These are phyloP conservation scores for Junonia oenone DNA, from an alignment of 2,888 invertebrate genomes.

Conservation along the genomic window DNA sequence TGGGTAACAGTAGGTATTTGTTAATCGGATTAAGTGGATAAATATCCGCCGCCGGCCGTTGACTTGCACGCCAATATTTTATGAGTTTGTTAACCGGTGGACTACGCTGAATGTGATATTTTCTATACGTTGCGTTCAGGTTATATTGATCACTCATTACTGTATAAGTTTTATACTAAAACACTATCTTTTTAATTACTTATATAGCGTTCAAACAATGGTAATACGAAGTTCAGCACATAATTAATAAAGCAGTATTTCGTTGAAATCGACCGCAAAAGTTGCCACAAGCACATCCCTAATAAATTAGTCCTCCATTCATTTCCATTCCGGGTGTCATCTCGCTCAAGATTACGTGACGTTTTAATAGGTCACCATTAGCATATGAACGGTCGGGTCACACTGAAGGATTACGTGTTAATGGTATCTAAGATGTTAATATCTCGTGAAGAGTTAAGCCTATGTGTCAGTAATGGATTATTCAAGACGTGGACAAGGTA, in stretches of 20 bases:
- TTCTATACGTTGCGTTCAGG: not conserved
- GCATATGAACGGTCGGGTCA: constrained; percentile 63
- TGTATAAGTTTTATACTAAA: not conserved
- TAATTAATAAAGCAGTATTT: constrained; percentile 2
- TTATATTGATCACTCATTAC: not conserved
- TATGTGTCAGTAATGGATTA: constrained; percentile 60
- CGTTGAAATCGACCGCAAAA: constrained; percentile 10
- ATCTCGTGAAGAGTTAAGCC: constrained; percentile 61
- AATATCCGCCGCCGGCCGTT: constrained; percentile 34
- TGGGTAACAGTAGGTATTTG: constrained; percentile 49
- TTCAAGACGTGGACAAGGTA: constrained; percentile 50
- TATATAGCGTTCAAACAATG: not conserved
- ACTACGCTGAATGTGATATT: not conserved
- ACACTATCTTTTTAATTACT: no score
- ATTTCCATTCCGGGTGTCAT: constrained; percentile 48
- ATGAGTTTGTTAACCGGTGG: constrained; percentile 29
- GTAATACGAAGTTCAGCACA: not conserved
- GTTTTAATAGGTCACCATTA: constrained; percentile 66
- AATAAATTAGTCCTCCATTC: constrained; percentile 45
- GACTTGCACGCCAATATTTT: constrained; percentile 40
- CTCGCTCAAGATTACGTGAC: constrained; percentile 50
- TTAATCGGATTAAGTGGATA: constrained; percentile 49
- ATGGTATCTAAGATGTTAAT: constrained; percentile 66
- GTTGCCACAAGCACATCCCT: constrained; percentile 7
- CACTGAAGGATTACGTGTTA: constrained; percentile 64